Conservation (phyloP, 2,113 vertebrate genomes). For the Seriola aureovittata region DNA sequence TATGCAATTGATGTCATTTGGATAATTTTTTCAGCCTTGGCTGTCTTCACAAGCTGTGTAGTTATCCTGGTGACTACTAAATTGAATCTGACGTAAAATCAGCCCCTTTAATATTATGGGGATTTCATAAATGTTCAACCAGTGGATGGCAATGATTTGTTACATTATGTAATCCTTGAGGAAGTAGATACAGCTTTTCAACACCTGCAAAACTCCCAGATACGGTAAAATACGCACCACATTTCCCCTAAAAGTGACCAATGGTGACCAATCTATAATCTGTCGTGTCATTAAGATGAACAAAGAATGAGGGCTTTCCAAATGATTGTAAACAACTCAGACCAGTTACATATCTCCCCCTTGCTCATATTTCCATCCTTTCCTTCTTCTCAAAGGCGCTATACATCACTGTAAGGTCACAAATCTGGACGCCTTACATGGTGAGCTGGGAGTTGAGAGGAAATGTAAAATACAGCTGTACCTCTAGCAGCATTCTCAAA, state of each 20-base stretch:
- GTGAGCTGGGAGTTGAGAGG: slow-evolving; percentile 58
- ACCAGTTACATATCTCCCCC: background rate
- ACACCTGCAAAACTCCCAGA: slow-evolving; percentile 2
- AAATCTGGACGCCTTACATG: slow-evolving; percentile 50
- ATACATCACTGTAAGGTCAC: slow-evolving; percentile 49
- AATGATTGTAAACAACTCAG: background rate
- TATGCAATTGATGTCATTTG: background rate
- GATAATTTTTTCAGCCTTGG: background rate
- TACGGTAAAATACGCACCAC: background rate
- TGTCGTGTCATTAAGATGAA: slow-evolving; percentile 10
- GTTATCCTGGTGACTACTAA: background rate
- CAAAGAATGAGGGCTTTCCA: background rate
- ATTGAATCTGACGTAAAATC: background rate
- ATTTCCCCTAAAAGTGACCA: background rate
- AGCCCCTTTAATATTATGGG: background rate
- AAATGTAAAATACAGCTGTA: slow-evolving; percentile 77
- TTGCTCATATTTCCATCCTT: slow-evolving; percentile 12
- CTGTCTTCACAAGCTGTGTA: background rate
- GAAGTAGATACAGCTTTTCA: background rate
- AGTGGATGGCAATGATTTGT: background rate
- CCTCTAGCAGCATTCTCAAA: slow-evolving; percentile 30
- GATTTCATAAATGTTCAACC: background rate
- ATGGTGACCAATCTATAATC: background rate
- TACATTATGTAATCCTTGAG: background rate
- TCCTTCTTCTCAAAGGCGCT: slow-evolving; percentile 50